Percentiles rank a stretch among this genome's conserved stretches.
These are phyloP conservation scores for Drosophila sucinea DNA, from an alignment of 1,140 invertebrate species.

Conservation along the genomic window DNA sequence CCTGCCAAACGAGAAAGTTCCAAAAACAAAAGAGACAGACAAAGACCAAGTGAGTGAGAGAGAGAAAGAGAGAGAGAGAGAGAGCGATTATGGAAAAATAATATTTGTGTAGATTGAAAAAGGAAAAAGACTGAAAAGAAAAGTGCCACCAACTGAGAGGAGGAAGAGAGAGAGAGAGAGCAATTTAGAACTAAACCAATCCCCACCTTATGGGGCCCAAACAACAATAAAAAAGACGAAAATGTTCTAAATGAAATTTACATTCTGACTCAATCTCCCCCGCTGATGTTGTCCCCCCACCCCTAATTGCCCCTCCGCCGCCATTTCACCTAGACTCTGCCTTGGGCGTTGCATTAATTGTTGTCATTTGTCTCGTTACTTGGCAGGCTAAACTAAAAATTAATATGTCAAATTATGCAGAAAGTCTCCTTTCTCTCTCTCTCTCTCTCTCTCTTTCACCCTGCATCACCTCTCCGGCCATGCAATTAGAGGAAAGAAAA, in stretches of 20 bases:
- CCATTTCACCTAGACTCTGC: too few species aligned
- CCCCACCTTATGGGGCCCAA: conserved; percentile 44
- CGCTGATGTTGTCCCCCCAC: not conserved
- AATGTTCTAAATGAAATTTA: conserved; percentile 32
- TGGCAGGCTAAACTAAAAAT: conserved; percentile 61
- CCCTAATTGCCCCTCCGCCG: too few species aligned
- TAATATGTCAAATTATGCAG: conserved; percentile 78
- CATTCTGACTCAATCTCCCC: conserved; percentile 1
- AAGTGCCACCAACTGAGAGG: conserved; percentile 68
- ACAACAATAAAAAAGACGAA: conserved; percentile 23
- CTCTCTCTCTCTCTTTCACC: not conserved
- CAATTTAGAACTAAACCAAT: conserved; percentile 33
- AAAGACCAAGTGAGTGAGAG: conserved; percentile 16
- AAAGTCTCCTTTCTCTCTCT: not conserved
- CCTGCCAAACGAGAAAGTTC: conserved; percentile 27
- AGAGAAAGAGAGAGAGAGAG: conserved; percentile 18
- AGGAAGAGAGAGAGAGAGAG: not conserved
- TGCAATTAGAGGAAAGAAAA: conserved; percentile 68
- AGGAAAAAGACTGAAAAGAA: conserved; percentile 27
- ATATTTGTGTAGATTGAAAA: not conserved
- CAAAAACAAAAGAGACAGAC: conserved; percentile 47
- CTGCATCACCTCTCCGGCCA: not conserved
- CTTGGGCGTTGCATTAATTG: conserved; percentile 41
- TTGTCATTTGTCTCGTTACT: conserved; percentile 47
- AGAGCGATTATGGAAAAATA: conserved; percentile 39